A percentile compares a stretch with the other conserved stretches of the same genome.
Conservation (phyloP, 2,888 invertebrate species). For the Lasioglossum oenotherae region DNA sequence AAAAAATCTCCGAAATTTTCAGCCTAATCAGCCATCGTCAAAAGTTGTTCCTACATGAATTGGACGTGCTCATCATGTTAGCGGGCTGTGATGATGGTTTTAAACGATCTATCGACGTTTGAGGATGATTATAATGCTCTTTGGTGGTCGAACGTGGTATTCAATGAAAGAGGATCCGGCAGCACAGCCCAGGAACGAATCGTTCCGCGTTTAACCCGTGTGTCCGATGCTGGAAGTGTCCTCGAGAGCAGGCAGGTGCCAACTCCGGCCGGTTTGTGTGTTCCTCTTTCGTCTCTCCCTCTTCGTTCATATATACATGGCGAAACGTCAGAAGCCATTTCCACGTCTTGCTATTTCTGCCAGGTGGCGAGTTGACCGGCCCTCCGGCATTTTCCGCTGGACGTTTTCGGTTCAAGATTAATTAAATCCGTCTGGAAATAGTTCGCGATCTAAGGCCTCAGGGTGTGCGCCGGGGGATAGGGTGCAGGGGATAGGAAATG, state of each 20-base stretch:
- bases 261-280: constrained; percentile 62
- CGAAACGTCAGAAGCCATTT: constrained; percentile 58
- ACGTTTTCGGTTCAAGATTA: constrained; percentile 82
- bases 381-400: constrained; percentile 74
- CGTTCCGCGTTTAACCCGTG: neutral
- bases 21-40: too few relatives aligned
- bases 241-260: constrained; percentile 72
- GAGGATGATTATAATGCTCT: neutral
- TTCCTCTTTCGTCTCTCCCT: constrained; percentile 59
- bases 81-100: neutral
- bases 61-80: too few relatives aligned
- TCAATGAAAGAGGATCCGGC: neutral
- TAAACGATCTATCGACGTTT: neutral
- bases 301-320: constrained; percentile 34
- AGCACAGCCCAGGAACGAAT: neutral
- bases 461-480: neutral
- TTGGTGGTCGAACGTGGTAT: neutral
- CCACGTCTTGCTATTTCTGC: constrained; percentile 79
- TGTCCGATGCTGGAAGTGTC: constrained; percentile 16
- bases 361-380: constrained; percentile 74
- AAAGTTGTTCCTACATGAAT: neutral
- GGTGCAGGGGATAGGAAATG: constrained; percentile 39
- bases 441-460: constrained; percentile 57
- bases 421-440: constrained; percentile 82
- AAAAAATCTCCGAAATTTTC: too few relatives aligned